phyloP scores from a whole-genome alignment of 2,797 vertebrate species.

The Synaphobranchus kaupii region DNA sequence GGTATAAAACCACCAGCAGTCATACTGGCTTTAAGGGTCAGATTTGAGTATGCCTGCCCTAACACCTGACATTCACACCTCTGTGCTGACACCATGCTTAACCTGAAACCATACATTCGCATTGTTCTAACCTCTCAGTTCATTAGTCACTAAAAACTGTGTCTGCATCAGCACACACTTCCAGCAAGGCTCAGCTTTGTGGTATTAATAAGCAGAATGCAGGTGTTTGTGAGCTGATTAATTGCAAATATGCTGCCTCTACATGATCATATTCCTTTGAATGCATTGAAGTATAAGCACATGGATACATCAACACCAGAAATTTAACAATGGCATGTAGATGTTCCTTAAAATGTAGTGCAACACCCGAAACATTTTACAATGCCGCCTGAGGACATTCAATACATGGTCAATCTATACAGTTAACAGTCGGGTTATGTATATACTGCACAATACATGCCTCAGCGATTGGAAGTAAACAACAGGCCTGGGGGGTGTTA shows the following conservation, averaged over 20 bases:
- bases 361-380: background rate
- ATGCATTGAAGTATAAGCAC: background rate
- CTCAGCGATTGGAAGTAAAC: conserved; percentile 10
- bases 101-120: background rate
- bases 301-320: background rate
- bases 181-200: background rate
- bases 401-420: background rate
- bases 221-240: background rate
- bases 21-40: background rate
- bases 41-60: background rate
- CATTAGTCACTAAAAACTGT: background rate
- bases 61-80: background rate
- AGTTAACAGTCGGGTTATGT: background rate
- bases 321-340: background rate
- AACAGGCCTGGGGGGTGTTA: conserved; percentile 10
- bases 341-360: background rate
- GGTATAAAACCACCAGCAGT: background rate
- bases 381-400: background rate
- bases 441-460: background rate
- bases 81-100: background rate
- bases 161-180: background rate
- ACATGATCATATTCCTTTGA: background rate
- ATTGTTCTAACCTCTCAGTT: background rate
- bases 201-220: background rate
- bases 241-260: background rate